Conservation (phyloP, 2,888 invertebrate genomes). For the Athrips mouffetella region DNA sequence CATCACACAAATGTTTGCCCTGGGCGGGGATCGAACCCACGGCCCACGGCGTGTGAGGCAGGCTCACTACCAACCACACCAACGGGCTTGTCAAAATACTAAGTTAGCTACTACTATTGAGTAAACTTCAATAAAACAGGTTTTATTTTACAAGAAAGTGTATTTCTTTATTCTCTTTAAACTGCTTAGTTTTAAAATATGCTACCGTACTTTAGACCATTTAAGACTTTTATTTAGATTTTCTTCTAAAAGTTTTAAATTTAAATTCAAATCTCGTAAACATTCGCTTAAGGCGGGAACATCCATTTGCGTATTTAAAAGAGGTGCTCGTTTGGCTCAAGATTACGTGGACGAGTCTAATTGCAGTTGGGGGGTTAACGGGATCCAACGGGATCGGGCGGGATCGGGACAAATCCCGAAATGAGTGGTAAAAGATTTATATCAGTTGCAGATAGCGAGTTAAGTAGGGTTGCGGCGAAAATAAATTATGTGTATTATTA, state of each 20-base stretch:
- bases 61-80: too few relatives aligned
- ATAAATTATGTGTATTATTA: not conserved
- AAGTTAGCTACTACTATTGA: too few relatives aligned
- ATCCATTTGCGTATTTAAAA: constrained; percentile 43
- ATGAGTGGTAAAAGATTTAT: constrained; percentile 77
- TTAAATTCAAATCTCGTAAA: constrained; percentile 12
- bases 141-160: too few relatives aligned
- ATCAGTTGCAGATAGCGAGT: constrained; percentile 55
- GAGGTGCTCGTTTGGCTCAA: constrained; percentile 44
- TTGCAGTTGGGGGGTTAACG: constrained; percentile 70
- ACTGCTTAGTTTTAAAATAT: not conserved
- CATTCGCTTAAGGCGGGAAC: constrained; percentile 8
- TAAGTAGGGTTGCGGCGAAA: constrained; percentile 21
- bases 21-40: too few relatives aligned
- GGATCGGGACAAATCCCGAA: constrained; percentile 45
- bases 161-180: too few relatives aligned
- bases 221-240: not conserved
- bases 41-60: too few relatives aligned
- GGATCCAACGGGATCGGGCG: constrained; percentile 33
- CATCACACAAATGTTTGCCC: too few relatives aligned
- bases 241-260: constrained; percentile 1
- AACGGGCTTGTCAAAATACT: too few relatives aligned
- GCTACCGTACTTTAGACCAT: not conserved
- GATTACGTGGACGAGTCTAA: constrained; percentile 66
- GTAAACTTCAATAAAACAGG: too few relatives aligned